Base-by-base conservation (phyloP, 2,113 vertebrate genomes). In the Seriola rivoliana region DNA sequence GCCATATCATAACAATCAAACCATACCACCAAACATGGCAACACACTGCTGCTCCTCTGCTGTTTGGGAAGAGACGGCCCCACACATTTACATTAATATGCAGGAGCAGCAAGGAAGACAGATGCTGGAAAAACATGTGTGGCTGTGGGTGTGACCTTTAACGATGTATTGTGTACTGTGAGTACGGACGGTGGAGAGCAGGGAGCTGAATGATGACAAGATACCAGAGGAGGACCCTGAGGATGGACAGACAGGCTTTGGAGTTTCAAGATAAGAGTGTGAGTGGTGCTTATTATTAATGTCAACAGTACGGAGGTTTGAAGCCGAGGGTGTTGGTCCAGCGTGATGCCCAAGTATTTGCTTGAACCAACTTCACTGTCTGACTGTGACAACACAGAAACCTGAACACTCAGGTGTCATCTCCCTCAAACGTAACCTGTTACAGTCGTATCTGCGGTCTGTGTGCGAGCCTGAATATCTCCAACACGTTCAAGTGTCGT, bases 1-100 rank as follows among this genome's bases (percentile, higher is more conserved):
- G 69, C 40, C 67, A 46, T 59, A 75, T 62, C 38, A 78, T 68
- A 21, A 79, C 23, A 12, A 13, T 59, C 21, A 81, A 83, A 82
- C 55, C 73, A 62, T 19, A 73, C 68, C 68, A 73, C 68, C 68
- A 90, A 89, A 86, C 59, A 90, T 13, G 13, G 75, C 25, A 67
- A 70, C 9, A 44, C 16, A 44, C 17, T 23, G 40, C 29, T 46
- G n/a, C 25, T 48, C 70, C 75, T 64, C 48, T 55, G 14, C 32
- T 34, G 62, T 32, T 58, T n/a, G 36, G 57, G 36, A 65, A 76
- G 11, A 34, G 11, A 19, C 6, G 16, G 25, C 52, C 9, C 16
- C 67, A 70, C 4, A 5, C 44, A 71, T 42, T 76, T 79, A 73
- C 66, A 71, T 69, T 75, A 63, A 48, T 14, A 19, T 59, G 40